Evolutionary conservation across 2,888 invertebrate species (phyloP).

Genomic region (Drosophila mayaguana): DNA sequence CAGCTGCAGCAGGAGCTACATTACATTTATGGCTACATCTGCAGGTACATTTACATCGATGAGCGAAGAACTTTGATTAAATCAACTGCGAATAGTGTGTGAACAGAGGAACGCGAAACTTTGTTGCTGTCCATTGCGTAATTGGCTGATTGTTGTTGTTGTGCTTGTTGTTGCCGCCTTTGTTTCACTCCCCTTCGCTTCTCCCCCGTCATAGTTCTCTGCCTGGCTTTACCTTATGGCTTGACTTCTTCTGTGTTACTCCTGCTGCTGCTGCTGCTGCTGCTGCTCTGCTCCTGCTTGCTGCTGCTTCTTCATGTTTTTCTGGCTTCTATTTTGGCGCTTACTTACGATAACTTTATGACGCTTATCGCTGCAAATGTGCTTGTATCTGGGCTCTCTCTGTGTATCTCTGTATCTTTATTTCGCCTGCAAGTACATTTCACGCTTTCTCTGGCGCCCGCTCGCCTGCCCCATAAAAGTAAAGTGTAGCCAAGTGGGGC

Average conservation of each 20-base stretch:
- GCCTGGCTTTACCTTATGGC: conserved; percentile 57
- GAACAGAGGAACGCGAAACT: conserved; percentile 48
- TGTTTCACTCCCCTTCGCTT: conserved; percentile 15
- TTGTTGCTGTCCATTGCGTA: conserved; percentile 64
- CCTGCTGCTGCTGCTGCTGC: conserved; percentile 1
- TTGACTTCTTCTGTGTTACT: conserved; percentile 39
- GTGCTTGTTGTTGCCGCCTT: conserved; percentile 26
- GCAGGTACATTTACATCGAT: conserved; percentile 40
- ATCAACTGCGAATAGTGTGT: conserved; percentile 45
- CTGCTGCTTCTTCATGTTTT: conserved; percentile 13
- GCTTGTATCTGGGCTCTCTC: conserved; percentile 68
- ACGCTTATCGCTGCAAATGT: conserved; percentile 79
- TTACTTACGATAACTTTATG: conserved; percentile 82
- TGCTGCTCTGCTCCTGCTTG: neutral
- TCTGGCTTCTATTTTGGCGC: conserved; percentile 69
- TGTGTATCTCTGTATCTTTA: conserved; percentile 76
- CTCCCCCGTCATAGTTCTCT: conserved; percentile 52
- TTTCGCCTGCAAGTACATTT: conserved; percentile 78
- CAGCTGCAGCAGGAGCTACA: neutral
- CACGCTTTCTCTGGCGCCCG: conserved; percentile 46
- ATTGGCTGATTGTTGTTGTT: conserved; percentile 67
- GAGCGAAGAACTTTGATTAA: conserved; percentile 59
- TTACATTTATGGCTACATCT: conserved; percentile 9
- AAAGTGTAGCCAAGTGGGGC: conserved; percentile 70
- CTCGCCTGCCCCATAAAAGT: conserved; percentile 69